Conservation (phyloP, 2,888 invertebrate genomes). For the Blera fallax region DNA sequence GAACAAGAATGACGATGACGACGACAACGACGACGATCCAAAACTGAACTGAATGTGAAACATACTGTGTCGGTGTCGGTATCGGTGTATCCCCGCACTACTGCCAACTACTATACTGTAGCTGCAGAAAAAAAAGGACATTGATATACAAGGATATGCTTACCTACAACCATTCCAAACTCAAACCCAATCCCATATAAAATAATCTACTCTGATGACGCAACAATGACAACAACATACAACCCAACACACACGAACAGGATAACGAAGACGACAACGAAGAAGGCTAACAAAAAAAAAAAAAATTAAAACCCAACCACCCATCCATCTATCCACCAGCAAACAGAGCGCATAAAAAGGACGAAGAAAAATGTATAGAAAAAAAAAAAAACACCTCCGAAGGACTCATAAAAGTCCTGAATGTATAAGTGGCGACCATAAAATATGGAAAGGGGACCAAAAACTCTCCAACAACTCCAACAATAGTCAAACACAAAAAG, state of each 20-base stretch:
- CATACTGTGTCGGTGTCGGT: constrained; percentile 61
- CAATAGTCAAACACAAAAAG: constrained; percentile 71
- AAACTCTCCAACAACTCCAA: constrained; percentile 63
- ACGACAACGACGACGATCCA: constrained; percentile 39
- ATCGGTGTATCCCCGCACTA: constrained; percentile 9
- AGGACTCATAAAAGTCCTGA: constrained; percentile 72
- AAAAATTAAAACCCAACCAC: background rate
- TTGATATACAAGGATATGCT: constrained; percentile 58
- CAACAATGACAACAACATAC: constrained; percentile 69
- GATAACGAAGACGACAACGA: constrained; percentile 53
- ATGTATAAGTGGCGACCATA: constrained; percentile 71
- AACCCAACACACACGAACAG: constrained; percentile 47
- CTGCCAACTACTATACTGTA: constrained; percentile 15
- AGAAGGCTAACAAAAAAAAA: constrained; percentile 26
- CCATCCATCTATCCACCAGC: background rate
- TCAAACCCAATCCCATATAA: constrained; percentile 62
- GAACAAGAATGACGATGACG: constrained; percentile 17
- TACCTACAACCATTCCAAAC: constrained; percentile 32
- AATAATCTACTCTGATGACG: constrained; percentile 73
- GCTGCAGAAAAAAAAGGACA: constrained; percentile 48
- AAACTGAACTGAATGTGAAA: constrained; percentile 58
- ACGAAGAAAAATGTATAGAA: constrained; percentile 29
- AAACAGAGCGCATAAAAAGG: background rate
- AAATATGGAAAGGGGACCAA: constrained; percentile 52
- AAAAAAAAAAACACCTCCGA: constrained; percentile 58